A percentile compares a stretch with the other conserved stretches of the same genome.
Conservation (phyloP, 2,888 invertebrate species). For the Ectemnius cavifrons region DNA sequence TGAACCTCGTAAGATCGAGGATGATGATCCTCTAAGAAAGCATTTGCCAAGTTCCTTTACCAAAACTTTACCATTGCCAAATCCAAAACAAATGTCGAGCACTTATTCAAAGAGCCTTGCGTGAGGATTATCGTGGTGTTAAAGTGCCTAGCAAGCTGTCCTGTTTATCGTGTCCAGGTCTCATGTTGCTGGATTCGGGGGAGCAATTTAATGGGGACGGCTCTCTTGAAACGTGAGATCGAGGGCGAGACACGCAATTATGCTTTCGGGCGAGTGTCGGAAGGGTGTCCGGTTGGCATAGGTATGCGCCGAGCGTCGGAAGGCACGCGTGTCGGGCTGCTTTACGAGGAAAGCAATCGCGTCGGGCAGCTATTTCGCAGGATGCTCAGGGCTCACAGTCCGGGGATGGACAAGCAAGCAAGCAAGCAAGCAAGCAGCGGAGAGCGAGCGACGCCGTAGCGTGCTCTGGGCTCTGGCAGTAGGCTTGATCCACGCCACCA, state of each 20-base stretch:
- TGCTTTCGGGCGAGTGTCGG: constrained; percentile 23
- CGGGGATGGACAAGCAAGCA: constrained; percentile 46
- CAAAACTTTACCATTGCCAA: too few relatives aligned
- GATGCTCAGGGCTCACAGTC: constrained; percentile 29
- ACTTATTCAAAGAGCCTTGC: too few relatives aligned
- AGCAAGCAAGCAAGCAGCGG: neutral
- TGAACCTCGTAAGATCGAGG: too few relatives aligned
- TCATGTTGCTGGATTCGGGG: neutral
- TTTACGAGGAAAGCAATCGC: constrained; percentile 65
- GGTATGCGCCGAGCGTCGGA: constrained; percentile 47
- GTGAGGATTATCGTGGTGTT: too few relatives aligned
- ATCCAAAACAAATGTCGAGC: too few relatives aligned
- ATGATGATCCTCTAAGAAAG: too few relatives aligned
- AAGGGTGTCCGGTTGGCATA: constrained; percentile 40
- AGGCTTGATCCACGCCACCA: constrained; percentile 4
- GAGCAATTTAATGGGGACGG: constrained; percentile 7
- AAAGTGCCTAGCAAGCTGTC: too few relatives aligned
- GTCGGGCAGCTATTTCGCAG: constrained; percentile 58
- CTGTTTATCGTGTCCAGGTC: too few relatives aligned
- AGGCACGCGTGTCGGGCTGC: constrained; percentile 56
- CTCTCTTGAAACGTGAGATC: constrained; percentile 23
- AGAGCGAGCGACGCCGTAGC: neutral
- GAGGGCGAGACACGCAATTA: constrained; percentile 9
- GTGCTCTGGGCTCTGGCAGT: neutral
- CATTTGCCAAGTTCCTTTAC: too few relatives aligned